Evolutionary conservation across 2,797 vertebrate species (phyloP), one percentile per base, ranked within the genome.

Genomic region (Halcyon leucocephala): DNA sequence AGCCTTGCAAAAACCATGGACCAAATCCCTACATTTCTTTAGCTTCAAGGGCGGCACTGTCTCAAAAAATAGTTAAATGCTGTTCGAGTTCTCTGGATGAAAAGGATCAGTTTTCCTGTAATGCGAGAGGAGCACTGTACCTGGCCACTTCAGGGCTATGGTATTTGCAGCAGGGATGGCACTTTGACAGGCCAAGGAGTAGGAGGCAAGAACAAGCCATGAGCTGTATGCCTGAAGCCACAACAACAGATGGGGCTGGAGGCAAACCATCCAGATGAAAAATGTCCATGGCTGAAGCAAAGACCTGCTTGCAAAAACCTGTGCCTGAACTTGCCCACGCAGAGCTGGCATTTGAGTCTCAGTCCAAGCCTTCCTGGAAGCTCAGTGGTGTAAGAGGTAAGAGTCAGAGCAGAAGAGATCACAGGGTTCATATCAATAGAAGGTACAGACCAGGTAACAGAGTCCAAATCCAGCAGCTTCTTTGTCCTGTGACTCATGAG

Each of bases 171-270:
- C 11, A 55, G 52, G 52, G 64, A 67, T 60, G 44, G 62, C 55
- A 61, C 66, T 82, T 48, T 5, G 39, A 55, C 70, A 89, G 62
- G 48, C 44, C 67, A 28, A 67, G 44, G 31, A 82, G 81, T 35
- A 57, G 67, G 81, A 95, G 93, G 84, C 46, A 67, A 91, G 65
- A 94, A 80, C 83, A 96, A 96, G 90, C 74, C 86, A 85, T 1
- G 39, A 94, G 55, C 64, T 93, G 67, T 60, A 39, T 54, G 33
- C 52, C 25, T 85, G 74, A 86, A 46, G 55, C 90, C 64, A 52
- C 54, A 94, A 83, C 51, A 93, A 90, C 81, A 87, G 48, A 78
- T 67, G 39, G 48, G 71, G 35, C 60, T 91, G 92, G 71, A 93
- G 52, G 64, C 85, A 95, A 93, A 91, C 61, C 48, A 62, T 77